phyloP scores from a whole-genome alignment of 2,113 vertebrate species.

The Craseonycteris thonglongyai region DNA sequence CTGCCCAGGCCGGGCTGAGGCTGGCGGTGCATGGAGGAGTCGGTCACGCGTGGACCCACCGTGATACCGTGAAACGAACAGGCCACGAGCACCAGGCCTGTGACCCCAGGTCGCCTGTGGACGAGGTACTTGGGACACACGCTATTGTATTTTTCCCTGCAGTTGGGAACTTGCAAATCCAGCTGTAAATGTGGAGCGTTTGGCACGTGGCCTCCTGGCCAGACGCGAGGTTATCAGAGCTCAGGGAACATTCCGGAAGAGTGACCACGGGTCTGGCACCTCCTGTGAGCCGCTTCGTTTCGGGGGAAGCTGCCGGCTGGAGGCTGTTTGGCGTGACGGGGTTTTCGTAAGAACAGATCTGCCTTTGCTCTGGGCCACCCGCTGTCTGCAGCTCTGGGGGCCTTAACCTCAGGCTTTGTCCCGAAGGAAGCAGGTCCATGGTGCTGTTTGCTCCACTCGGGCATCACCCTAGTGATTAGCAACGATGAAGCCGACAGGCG shows the following conservation, averaged over 20 bases:
- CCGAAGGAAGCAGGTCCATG: no score
- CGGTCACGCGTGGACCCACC: fast-evolving
- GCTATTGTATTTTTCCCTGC: background rate
- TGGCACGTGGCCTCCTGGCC: background rate
- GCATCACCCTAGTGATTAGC: no score
- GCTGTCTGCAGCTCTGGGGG: background rate
- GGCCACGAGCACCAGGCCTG: no score
- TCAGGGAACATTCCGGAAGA: background rate
- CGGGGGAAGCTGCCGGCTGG: background rate
- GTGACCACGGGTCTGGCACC: background rate
- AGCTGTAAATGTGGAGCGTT: background rate
- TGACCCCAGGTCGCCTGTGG: background rate
- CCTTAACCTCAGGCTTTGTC: background rate
- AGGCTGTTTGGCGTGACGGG: background rate
- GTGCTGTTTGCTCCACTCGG: no score
- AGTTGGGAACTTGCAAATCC: background rate
- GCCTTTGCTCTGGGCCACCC: background rate
- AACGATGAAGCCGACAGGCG: no score
- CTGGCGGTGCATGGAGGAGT: background rate
- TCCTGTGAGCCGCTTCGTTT: background rate
- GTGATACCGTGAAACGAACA: fast-evolving
- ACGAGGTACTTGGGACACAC: background rate
- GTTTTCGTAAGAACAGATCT: background rate
- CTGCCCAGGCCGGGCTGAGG: no score
- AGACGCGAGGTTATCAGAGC: constrained; percentile 43